Conservation (phyloP, 23 tunicate genomes). For the Diplosoma virens region DNA sequence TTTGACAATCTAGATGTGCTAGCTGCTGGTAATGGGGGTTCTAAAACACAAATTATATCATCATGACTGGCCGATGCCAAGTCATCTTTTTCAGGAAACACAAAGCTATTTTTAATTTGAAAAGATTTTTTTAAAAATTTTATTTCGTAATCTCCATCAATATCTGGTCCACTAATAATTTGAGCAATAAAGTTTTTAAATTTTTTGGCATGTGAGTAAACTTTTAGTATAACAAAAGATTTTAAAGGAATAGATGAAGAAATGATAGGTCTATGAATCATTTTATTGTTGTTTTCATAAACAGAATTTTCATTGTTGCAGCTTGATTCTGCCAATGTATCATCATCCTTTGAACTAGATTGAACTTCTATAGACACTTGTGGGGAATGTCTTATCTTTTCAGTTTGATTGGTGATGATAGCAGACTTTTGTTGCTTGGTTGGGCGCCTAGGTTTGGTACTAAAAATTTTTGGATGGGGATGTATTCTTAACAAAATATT, state of each 20-base stretch:
- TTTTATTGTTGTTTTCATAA: too few species aligned
- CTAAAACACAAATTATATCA: conserved; percentile 1
- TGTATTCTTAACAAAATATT: background rate
- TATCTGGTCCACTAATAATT: background rate
- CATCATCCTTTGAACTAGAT: too few species aligned
- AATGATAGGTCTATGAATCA: background rate
- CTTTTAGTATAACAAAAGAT: conserved; percentile 9
- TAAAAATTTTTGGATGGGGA: conserved; percentile 13
- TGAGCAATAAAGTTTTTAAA: conserved; percentile 4
- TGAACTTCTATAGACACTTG: conserved; percentile 6
- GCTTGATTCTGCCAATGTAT: too few species aligned
- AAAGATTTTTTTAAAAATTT: background rate
- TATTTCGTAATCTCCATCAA: background rate
- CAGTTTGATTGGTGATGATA: background rate
- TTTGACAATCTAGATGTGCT: background rate
- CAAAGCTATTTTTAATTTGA: conserved; percentile 3
- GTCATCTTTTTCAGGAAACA: conserved; percentile 15
- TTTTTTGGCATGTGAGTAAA: background rate
- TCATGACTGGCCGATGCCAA: background rate
- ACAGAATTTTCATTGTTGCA: too few species aligned
- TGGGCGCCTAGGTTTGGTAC: background rate
- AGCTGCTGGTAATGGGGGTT: background rate
- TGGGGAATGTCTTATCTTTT: background rate
- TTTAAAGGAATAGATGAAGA: background rate
- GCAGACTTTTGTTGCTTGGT: background rate